These are phyloP conservation scores for Ochropleura plecta DNA, from an alignment of 2,888 invertebrate genomes.

Conservation along the genomic window DNA sequence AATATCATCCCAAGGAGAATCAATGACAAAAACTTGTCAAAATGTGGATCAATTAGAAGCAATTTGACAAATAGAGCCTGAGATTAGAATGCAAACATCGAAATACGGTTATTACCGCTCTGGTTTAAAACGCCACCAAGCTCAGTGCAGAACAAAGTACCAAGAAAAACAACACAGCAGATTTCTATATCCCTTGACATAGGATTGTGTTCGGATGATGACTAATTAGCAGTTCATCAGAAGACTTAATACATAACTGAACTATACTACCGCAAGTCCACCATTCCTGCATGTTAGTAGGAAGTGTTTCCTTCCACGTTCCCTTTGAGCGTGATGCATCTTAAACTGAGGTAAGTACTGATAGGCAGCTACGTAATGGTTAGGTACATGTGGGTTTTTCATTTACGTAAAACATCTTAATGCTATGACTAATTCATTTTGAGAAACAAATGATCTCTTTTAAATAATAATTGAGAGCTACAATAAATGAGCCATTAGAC, in stretches of 20 bases:
- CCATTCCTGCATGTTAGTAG: conserved; percentile 8
- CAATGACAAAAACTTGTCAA: not conserved
- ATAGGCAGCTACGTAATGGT: not conserved
- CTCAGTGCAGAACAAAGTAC: not conserved
- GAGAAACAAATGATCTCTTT: conserved; percentile 18
- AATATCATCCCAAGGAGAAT: not conserved
- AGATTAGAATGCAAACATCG: not conserved
- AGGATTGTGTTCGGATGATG: not conserved
- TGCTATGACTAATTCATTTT: conserved; percentile 31
- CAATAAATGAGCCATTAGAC: not conserved
- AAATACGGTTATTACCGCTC: not conserved
- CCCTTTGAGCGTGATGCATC: conserved; percentile 31
- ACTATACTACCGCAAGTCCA: conserved; percentile 9
- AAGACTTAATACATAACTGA: not conserved
- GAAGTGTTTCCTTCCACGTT: conserved; percentile 7
- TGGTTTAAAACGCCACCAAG: not conserved
- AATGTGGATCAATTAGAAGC: not conserved
- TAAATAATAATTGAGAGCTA: not conserved
- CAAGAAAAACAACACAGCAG: not conserved
- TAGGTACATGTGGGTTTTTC: conserved; percentile 39
- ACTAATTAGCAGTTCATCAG: conserved; percentile 4
- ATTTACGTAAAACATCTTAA: conserved; percentile 31
- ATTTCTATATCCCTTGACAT: not conserved
- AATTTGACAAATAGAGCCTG: not conserved
- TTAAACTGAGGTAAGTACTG: conserved; percentile 5